Evolutionary conservation across 2,888 invertebrate genomes (phyloP), one percentile per base, ranked within the genome.

Genomic region (Ornithoptera priamus): DNA sequence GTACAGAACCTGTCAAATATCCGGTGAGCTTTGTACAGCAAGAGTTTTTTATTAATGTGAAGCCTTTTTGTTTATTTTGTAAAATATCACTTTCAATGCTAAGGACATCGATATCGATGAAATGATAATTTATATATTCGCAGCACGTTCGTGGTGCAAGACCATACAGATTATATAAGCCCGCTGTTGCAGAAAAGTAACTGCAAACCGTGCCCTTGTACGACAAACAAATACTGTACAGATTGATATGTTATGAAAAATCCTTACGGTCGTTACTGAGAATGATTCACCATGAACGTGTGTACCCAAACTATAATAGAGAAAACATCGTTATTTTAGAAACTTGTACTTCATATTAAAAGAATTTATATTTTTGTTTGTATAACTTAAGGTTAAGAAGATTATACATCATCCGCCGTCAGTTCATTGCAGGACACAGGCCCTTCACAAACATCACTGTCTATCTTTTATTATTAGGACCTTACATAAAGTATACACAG

Each of bases 121-220:
- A 30, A 57, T 20, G 20, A 57, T 6, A n/a, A 57, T 2, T 22
- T 17, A 10, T 20, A 53, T 39, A 39, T 61, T 50, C 10, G 17
- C 67, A 67, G 60, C 67, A 67, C 65, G 22, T 36, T 36, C 10
- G 8, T 30, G 36, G 61, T 57, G 20, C 30, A 53, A 61, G 46
- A 67, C 53, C 67, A 67, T 61, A 67, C 42, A 57, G 65, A 65
- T 39, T 61, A 56, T 60, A 66, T 67, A 53, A 67, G 53, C 53
- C 53, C 5, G 59, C 53, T 61, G 17, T 58, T 58, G 62, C 53
- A 64, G 18, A 46, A 59, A 67, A 60, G 36, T 22, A 39, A 60
- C 64, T 59, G 30, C 58, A 24, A 60, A 58, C 39, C 36, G 30
- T 60, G 60, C 18, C 64, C 68, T 69, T 69, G 64, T 59, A 22